Percentiles rank a stretch among this genome's conserved stretches.
Conservation (phyloP, 1,140 invertebrate species). For the Cylas formicarius region DNA sequence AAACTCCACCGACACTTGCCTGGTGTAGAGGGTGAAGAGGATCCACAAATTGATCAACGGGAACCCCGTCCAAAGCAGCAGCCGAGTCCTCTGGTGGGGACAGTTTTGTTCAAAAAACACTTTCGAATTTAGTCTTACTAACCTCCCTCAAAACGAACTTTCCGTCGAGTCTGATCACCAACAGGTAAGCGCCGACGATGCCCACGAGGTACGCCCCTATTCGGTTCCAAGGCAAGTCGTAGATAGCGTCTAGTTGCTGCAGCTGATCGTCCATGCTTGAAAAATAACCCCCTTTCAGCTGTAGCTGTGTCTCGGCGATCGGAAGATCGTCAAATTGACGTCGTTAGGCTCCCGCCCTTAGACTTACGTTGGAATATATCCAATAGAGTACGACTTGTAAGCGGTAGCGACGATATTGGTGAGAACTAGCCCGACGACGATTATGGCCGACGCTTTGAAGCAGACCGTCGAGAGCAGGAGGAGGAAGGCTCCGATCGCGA, state of each 20-base stretch:
- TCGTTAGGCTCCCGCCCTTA: too few relatives aligned
- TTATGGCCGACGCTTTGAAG: slow-evolving; percentile 33
- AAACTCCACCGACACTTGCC: slow-evolving; percentile 36
- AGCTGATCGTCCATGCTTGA: slow-evolving; percentile 42
- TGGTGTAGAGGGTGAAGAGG: slow-evolving; percentile 42
- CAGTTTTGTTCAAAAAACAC: neutral
- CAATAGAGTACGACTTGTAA: slow-evolving; percentile 39
- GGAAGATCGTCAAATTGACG: neutral
- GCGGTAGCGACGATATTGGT: slow-evolving; percentile 36
- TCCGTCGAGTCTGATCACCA: slow-evolving; percentile 38
- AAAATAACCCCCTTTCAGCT: slow-evolving; percentile 7
- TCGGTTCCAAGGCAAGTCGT: slow-evolving; percentile 47
- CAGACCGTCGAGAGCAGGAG: slow-evolving; percentile 49
- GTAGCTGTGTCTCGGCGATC: too few relatives aligned
- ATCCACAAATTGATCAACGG: slow-evolving; percentile 41
- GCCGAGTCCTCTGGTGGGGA: slow-evolving; percentile 36
- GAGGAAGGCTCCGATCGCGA: slow-evolving; percentile 48
- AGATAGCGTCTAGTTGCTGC: slow-evolving; percentile 40
- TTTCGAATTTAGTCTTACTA: neutral
- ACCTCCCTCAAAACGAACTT: slow-evolving; percentile 41
- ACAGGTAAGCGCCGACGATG: slow-evolving; percentile 42
- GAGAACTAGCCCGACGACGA: slow-evolving; percentile 34
- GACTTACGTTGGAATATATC: slow-evolving; percentile 45
- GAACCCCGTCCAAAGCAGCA: slow-evolving; percentile 39
- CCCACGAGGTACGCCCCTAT: slow-evolving; percentile 48